Conservation (phyloP, 2,888 invertebrate genomes). For the Tinea trinotella region DNA sequence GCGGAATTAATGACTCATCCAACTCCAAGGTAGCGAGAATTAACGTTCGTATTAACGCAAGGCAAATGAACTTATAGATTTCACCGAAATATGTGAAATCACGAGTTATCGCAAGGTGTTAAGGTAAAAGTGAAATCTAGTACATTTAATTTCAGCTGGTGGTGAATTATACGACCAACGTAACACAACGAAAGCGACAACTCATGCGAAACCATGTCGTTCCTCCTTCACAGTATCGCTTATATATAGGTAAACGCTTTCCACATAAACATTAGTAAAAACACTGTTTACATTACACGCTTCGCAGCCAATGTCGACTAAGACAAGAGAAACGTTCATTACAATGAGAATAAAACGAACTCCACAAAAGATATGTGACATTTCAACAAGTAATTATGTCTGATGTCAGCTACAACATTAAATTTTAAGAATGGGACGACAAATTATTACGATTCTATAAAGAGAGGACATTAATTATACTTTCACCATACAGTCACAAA, state of each 20-base stretch:
- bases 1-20: constrained; percentile 8
- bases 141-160: constrained; percentile 21
- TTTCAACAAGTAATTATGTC: constrained; percentile 9
- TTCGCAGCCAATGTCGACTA: constrained; percentile 1
- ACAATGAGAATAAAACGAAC: not conserved
- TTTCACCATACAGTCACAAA: constrained; percentile 28
- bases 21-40: not conserved
- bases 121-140: constrained; percentile 27
- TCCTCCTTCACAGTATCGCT: not conserved
- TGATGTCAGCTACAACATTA: constrained; percentile 1
- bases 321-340: constrained; percentile 9
- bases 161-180: not conserved
- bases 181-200: constrained; percentile 46
- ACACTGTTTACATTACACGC: constrained; percentile 14
- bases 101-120: constrained; percentile 25
- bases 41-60: not conserved
- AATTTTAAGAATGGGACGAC: not conserved
- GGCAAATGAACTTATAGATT: constrained; percentile 16
- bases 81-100: constrained; percentile 23
- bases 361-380: not conserved
- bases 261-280: constrained; percentile 6
- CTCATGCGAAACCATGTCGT: constrained; percentile 40
- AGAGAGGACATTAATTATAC: constrained; percentile 6
- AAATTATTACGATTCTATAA: constrained; percentile 4
- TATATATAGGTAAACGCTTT: constrained; percentile 2